phyloP scores from a whole-genome alignment of 2,888 invertebrate genomes.

The Habrosyne pyritoides region DNA sequence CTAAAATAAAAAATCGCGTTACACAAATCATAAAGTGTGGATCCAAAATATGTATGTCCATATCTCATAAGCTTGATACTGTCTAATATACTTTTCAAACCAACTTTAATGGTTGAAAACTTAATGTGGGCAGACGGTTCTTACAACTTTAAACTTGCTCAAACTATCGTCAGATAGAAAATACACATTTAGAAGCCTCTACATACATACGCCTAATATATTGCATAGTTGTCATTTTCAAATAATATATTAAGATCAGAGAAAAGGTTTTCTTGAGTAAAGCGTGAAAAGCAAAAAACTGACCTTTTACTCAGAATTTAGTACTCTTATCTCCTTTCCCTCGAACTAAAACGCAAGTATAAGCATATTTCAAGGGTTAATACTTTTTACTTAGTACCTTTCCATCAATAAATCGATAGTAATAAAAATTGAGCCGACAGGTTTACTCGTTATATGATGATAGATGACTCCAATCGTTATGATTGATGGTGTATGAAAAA shows the following conservation, averaged over 20 bases:
- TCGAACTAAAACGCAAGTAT: neutral
- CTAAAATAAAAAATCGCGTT: too few species aligned
- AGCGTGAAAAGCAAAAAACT: neutral
- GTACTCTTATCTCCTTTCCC: neutral
- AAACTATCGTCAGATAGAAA: too few species aligned
- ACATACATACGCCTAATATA: too few species aligned
- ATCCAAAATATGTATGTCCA: too few species aligned
- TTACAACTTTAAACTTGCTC: too few species aligned
- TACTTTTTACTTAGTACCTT: neutral
- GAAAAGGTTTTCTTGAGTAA: neutral
- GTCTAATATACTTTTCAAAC: too few species aligned
- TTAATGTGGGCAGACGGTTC: too few species aligned
- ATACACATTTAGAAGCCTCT: too few species aligned
- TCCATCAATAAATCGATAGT: constrained; percentile 1
- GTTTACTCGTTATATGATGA: constrained; percentile 5
- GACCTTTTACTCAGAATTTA: neutral
- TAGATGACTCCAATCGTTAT: constrained; percentile 9
- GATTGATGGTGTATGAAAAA: constrained; percentile 6
- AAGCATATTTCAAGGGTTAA: neutral
- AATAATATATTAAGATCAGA: neutral
- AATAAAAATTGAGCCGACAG: constrained; percentile 2
- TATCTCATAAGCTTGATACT: too few species aligned
- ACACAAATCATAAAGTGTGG: too few species aligned
- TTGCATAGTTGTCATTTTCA: neutral
- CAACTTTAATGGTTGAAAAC: too few species aligned